phyloP scores from a whole-genome alignment of 2,113 vertebrate species.

The Festucalex cinctus region DNA sequence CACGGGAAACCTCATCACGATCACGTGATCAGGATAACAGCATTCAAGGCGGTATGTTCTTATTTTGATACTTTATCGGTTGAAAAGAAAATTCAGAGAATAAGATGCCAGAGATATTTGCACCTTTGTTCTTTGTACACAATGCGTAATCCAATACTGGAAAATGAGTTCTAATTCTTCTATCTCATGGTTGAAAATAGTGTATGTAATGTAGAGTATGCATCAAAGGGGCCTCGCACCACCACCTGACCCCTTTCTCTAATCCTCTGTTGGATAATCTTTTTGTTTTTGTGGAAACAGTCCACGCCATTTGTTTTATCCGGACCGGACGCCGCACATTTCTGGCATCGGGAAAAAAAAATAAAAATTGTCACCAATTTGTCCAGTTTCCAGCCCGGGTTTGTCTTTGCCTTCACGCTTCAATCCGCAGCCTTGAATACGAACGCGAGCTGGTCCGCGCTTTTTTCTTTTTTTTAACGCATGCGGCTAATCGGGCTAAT shows the following conservation, averaged over 20 bases:
- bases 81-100: too few relatives aligned
- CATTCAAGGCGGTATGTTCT: too few relatives aligned
- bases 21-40: too few relatives aligned
- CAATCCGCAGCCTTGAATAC: conserved; percentile 15
- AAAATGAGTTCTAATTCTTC: too few relatives aligned
- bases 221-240: conserved; percentile 31
- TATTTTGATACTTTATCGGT: too few relatives aligned
- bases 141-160: too few relatives aligned
- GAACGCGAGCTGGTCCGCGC: background rate
- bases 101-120: too few relatives aligned
- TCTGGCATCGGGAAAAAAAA: background rate
- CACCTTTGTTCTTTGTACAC: too few relatives aligned
- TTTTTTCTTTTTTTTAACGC: conserved; percentile 10
- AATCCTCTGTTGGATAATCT: conserved; percentile 66
- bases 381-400: conserved; percentile 48
- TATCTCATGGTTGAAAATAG: too few relatives aligned
- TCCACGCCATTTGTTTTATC: conserved; percentile 27
- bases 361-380: background rate
- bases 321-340: background rate
- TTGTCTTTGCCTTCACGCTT: conserved; percentile 22
- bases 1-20: too few relatives aligned
- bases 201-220: conserved; percentile 4
- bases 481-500: conserved; percentile 8
- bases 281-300: conserved; percentile 65
- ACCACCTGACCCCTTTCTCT: conserved; percentile 57